phyloP scores from a whole-genome alignment of 2,113 vertebrate genomes.

The Ploceus nigricollis region DNA sequence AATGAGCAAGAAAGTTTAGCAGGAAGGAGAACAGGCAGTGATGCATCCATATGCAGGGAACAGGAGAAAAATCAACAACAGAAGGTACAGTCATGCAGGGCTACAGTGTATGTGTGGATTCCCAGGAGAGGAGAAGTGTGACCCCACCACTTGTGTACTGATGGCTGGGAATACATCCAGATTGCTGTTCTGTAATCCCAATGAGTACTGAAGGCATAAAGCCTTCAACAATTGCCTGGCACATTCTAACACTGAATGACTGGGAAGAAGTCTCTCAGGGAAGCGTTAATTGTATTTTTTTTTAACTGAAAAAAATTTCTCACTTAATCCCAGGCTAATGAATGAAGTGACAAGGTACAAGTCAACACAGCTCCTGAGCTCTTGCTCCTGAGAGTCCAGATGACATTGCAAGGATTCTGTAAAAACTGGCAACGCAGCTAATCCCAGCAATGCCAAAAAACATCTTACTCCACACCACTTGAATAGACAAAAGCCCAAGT shows the following conservation, averaged over 20 bases:
- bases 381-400: background rate
- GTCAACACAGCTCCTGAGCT: background rate
- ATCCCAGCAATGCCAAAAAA: background rate
- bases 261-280: background rate
- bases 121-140: background rate
- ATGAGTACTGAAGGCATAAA: background rate
- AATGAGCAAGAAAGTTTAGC: background rate
- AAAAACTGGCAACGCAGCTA: background rate
- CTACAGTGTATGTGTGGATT: background rate
- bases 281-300: background rate
- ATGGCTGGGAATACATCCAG: background rate
- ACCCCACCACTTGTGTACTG: background rate
- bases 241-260: background rate
- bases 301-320: background rate
- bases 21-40: background rate
- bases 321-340: background rate
- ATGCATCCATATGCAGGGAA: background rate
- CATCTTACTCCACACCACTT: background rate
- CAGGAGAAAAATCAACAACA: background rate
- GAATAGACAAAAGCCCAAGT: slow-evolving; percentile 14
- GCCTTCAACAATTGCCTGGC: background rate
- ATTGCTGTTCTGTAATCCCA: background rate
- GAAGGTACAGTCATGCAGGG: background rate
- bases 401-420: background rate
- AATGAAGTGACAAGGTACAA: background rate